Evolutionary conservation across 2,888 invertebrate genomes (phyloP).

Genomic region (Oxytorus armatus): DNA sequence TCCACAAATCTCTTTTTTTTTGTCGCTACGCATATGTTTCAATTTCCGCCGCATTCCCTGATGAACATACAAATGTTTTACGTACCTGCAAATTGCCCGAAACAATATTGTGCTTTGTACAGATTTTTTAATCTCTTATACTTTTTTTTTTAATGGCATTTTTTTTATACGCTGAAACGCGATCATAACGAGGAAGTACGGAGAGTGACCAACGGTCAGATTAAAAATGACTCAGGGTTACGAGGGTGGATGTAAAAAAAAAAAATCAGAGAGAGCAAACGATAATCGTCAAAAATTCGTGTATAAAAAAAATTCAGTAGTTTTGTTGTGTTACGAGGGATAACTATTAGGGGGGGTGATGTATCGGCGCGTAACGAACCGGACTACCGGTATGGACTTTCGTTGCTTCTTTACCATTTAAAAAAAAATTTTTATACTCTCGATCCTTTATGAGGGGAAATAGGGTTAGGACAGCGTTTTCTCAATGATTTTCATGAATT

Average conservation of each 20-base stretch:
- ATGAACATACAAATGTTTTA: too few species aligned
- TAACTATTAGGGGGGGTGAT: slow-evolving; percentile 52
- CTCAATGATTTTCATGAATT: too few species aligned
- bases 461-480: too few species aligned
- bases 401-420: too few species aligned
- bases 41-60: too few species aligned
- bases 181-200: slow-evolving; percentile 26
- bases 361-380: slow-evolving; percentile 57
- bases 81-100: too few species aligned
- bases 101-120: too few species aligned
- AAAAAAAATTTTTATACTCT: too few species aligned
- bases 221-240: slow-evolving; percentile 18
- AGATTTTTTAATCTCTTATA: too few species aligned
- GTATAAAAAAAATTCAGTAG: slow-evolving; percentile 6
- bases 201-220: slow-evolving; percentile 14
- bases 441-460: too few species aligned
- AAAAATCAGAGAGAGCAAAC: neutral
- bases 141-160: neutral
- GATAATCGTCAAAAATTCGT: slow-evolving; percentile 11
- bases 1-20: too few species aligned
- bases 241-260: neutral
- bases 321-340: slow-evolving; percentile 45
- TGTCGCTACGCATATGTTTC: too few species aligned
- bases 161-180: neutral
- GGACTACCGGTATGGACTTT: slow-evolving; percentile 51